Conservation (phyloP, 2,888 invertebrate species). For the Stegophylla sp. region DNA sequence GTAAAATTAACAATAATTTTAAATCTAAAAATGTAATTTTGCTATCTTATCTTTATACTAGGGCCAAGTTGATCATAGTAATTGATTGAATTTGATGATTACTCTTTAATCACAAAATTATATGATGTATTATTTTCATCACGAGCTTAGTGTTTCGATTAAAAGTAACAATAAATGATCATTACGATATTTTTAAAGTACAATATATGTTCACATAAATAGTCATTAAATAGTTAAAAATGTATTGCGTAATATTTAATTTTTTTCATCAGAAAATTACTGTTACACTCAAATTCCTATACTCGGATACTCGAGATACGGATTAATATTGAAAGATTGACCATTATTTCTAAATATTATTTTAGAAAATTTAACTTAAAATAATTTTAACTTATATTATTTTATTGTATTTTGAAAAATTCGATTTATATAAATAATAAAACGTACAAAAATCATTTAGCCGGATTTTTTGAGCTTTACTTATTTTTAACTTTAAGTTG, state of each 20-base stretch:
- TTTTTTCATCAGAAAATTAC: too few relatives aligned
- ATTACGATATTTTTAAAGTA: neutral
- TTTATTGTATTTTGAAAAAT: neutral
- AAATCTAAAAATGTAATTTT: neutral
- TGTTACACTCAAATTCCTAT: too few relatives aligned
- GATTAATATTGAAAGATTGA: too few relatives aligned
- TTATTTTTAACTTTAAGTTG: neutral
- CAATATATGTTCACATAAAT: too few relatives aligned
- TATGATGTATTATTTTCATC: neutral
- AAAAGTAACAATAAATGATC: neutral
- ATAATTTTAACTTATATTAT: neutral
- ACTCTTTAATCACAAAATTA: neutral
- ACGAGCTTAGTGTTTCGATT: neutral
- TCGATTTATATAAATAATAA: neutral
- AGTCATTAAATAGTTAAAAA: too few relatives aligned
- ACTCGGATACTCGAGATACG: too few relatives aligned
- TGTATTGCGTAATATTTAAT: neutral
- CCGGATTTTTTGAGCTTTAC: neutral
- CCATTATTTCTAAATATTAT: neutral
- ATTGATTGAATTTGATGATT: neutral
- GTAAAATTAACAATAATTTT: slow-evolving; percentile 15
- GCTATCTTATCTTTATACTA: neutral
- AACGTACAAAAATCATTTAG: neutral
- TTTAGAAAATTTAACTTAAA: neutral
- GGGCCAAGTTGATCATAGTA: neutral